phyloP scores from a whole-genome alignment of 2,113 vertebrate species.

The Sigmodon hispidus region DNA sequence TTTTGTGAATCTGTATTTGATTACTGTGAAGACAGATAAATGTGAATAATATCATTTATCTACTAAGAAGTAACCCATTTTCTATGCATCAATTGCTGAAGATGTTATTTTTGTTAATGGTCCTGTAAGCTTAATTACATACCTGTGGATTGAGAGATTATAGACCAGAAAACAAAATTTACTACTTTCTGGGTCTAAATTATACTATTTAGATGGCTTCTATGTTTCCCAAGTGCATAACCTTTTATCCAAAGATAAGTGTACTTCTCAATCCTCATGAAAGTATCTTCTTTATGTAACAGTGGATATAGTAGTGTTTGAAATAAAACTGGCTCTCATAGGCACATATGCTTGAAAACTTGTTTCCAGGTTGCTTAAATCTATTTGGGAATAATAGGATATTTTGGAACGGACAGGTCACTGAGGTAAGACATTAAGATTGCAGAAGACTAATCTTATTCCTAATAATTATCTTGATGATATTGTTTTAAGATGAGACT shows the following conservation, averaged over 20 bases:
- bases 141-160: neutral
- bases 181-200: neutral
- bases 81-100: neutral
- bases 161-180: neutral
- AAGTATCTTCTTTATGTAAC: neutral
- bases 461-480: neutral
- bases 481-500: neutral
- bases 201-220: neutral
- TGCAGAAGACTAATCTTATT: neutral
- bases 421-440: neutral
- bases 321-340: neutral
- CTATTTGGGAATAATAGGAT: neutral
- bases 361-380: neutral
- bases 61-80: neutral
- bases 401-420: neutral
- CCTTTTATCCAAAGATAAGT: neutral
- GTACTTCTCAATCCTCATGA: neutral
- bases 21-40: neutral
- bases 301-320: neutral
- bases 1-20: neutral
- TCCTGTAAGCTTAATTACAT: neutral
- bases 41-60: neutral
- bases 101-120: neutral
- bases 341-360: neutral
- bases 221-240: neutral